A percentile compares a stretch with the other conserved stretches of the same genome.
Evolutionary conservation across 2,113 vertebrate genomes (phyloP).

Genomic region (Loxodonta africana): DNA sequence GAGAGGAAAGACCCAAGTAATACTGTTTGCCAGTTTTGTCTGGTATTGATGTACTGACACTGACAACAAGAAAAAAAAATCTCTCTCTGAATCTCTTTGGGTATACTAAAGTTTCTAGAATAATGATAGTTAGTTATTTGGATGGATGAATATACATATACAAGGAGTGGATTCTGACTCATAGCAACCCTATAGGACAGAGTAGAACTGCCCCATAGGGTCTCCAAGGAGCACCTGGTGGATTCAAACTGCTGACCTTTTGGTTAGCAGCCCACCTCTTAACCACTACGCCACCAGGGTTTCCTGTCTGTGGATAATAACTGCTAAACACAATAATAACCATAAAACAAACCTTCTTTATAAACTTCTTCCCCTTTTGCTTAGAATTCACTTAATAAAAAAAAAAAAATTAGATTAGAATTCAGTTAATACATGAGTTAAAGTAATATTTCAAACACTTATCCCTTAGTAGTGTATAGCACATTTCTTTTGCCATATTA

Average conservation of each 20-base stretch:
- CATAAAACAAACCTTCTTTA: background rate
- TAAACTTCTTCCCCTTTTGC: background rate
- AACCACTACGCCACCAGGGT: no score
- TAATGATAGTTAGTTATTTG: background rate
- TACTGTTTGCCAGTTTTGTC: background rate
- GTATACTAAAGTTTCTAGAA: background rate
- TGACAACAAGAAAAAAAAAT: background rate
- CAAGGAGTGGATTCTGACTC: background rate
- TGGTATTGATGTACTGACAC: background rate
- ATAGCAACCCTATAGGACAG: no score
- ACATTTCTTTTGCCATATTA: background rate
- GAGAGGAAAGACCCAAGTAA: background rate
- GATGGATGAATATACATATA: background rate
- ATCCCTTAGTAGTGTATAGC: background rate
- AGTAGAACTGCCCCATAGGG: no score
- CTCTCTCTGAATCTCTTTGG: background rate
- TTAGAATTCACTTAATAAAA: background rate
- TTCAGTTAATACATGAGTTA: background rate
- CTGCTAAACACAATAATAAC: background rate
- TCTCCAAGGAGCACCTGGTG: no score
- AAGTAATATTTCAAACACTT: background rate
- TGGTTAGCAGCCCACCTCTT: no score
- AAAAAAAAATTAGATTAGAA: background rate
- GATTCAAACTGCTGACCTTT: no score
- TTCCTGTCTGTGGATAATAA: background rate